phyloP scores from a whole-genome alignment of 2,797 vertebrate genomes.

The Phrynocephalus forsythii region DNA sequence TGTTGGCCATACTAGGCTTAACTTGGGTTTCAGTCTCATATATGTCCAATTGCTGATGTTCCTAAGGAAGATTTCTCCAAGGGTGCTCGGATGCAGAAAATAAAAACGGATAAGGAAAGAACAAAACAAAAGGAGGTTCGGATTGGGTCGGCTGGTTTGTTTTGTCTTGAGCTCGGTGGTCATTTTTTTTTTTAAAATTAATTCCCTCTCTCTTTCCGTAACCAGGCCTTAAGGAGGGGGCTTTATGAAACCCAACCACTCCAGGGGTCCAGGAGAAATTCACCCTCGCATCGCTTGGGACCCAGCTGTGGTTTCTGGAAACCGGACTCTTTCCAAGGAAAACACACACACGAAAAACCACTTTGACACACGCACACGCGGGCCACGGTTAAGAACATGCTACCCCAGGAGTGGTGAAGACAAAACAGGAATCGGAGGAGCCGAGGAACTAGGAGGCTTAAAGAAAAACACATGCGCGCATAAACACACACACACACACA shows the following conservation, averaged over 20 bases:
- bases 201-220: background rate
- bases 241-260: background rate
- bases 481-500: background rate
- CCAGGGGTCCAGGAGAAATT: conserved; percentile 29
- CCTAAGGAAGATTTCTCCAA: no score
- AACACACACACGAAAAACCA: background rate
- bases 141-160: background rate
- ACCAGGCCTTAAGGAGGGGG: background rate
- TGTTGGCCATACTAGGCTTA: no score
- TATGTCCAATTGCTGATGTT: no score
- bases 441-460: conserved; percentile 28
- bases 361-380: no score
- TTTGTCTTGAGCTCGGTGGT: background rate
- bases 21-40: no score
- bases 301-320: background rate
- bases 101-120: no score
- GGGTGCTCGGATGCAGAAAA: no score
- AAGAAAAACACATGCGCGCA: no score
- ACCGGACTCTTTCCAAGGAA: no score
- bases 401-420: rapidly evolving
- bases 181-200: background rate
- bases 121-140: no score
- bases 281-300: background rate
- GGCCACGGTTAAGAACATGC: background rate
- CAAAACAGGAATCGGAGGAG: conserved; percentile 35